Evolutionary conservation across 2,797 vertebrate genomes (phyloP).

Genomic region (Schizopygopsis pylzovi): DNA sequence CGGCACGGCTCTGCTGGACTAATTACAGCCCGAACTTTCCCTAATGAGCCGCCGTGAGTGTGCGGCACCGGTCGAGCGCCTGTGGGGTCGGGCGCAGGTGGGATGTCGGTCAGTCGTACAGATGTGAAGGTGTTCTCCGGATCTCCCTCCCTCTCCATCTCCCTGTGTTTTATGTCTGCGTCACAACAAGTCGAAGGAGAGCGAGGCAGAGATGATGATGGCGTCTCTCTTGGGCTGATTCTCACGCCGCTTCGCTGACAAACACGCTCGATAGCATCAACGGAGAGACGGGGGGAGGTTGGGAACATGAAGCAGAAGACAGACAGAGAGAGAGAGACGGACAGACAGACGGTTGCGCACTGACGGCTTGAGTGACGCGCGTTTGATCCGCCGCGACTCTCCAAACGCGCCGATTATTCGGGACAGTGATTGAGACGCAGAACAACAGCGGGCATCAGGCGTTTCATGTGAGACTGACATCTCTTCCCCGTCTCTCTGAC

Average conservation of each 20-base stretch:
- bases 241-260: slow-evolving; percentile 71
- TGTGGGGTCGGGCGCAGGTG: slow-evolving; percentile 21
- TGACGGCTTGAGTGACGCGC: slow-evolving; percentile 67
- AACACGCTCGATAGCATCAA: slow-evolving; percentile 74
- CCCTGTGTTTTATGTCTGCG: slow-evolving; percentile 87
- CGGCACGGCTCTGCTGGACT: slow-evolving; percentile 51
- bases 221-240: slow-evolving; percentile 83
- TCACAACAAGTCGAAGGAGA: slow-evolving; percentile 84
- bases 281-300: slow-evolving; percentile 52
- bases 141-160: slow-evolving; percentile 78
- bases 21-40: slow-evolving; percentile 71
- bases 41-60: slow-evolving; percentile 72
- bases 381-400: slow-evolving; percentile 61
- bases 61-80: slow-evolving; percentile 47
- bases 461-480: slow-evolving; percentile 74
- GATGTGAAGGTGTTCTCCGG: slow-evolving; percentile 71
- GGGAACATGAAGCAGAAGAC: slow-evolving; percentile 78
- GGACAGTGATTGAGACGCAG: slow-evolving; percentile 72
- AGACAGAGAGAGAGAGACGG: slow-evolving; percentile 74
- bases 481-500: slow-evolving; percentile 75
- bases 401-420: slow-evolving; percentile 65
- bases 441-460: slow-evolving; percentile 68
- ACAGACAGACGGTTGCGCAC: slow-evolving; percentile 68
- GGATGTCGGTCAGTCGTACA: slow-evolving; percentile 69
- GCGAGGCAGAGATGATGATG: slow-evolving; percentile 74